Conservation (phyloP, 2,113 vertebrate species). For the Apeltes quadracus region DNA sequence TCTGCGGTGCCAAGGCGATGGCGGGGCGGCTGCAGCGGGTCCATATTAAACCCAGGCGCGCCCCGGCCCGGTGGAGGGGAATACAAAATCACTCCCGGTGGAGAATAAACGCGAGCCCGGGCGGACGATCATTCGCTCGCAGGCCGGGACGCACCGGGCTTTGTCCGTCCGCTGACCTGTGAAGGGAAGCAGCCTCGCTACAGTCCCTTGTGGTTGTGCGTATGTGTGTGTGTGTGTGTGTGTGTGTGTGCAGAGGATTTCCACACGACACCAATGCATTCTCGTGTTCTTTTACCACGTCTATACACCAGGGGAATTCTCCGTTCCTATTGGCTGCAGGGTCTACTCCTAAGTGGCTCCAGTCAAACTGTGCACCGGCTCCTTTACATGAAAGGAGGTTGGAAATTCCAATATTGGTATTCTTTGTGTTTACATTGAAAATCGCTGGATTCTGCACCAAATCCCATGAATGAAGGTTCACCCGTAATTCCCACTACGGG, state of each 20-base stretch:
- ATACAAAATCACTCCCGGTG: constrained; percentile 56
- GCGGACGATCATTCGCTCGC: too few relatives aligned
- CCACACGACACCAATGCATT: neutral
- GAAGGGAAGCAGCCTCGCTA: constrained; percentile 63
- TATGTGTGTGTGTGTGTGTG: neutral
- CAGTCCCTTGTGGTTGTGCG: constrained; percentile 3
- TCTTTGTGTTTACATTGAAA: neutral
- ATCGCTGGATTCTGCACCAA: neutral
- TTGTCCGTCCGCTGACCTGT: constrained; percentile 64
- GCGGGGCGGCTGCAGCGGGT: constrained; percentile 40
- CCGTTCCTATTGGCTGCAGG: neutral
- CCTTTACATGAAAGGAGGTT: neutral
- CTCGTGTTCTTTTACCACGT: neutral
- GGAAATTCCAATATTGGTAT: neutral
- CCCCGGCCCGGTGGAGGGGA: constrained; percentile 22
- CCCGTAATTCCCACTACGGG: neutral
- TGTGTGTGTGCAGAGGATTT: neutral
- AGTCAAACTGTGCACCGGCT: neutral
- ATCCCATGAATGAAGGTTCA: neutral
- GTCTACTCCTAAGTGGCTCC: neutral
- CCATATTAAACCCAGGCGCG: constrained; percentile 59
- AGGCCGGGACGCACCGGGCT: constrained; percentile 46
- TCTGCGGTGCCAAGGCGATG: too few relatives aligned
- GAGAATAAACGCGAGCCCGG: too few relatives aligned
- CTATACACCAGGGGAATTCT: neutral